A percentile compares a stretch with the other conserved stretches of the same genome.
phyloP scores from a whole-genome alignment of 2,113 vertebrate species.

The Passer domesticus region DNA sequence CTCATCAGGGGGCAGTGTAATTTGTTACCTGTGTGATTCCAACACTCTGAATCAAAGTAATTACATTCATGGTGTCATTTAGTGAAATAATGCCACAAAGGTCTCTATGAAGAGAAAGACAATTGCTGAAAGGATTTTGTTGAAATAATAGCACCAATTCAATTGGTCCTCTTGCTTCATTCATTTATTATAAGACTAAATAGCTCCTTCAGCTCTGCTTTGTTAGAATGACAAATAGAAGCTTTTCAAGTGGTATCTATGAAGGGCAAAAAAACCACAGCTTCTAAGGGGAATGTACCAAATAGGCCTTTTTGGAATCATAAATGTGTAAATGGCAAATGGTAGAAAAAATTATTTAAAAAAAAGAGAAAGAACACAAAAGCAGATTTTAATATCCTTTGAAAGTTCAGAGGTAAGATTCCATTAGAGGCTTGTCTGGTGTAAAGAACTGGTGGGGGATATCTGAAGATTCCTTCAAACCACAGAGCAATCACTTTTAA shows the following conservation, averaged over 20 bases:
- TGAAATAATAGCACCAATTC: slow-evolving; percentile 46
- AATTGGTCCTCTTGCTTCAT: slow-evolving; percentile 34
- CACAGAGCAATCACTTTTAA: background rate
- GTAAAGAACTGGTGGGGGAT: background rate
- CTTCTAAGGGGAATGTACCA: background rate
- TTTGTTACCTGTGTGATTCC: slow-evolving; percentile 62
- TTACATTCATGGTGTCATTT: slow-evolving; percentile 43
- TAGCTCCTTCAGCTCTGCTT: slow-evolving; percentile 44
- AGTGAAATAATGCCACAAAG: slow-evolving; percentile 37
- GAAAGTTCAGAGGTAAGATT: background rate
- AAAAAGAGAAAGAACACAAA: background rate
- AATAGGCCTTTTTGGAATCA: background rate
- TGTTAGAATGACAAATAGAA: slow-evolving; percentile 41
- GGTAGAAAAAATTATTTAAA: background rate
- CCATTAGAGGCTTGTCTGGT: background rate
- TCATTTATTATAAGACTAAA: slow-evolving; percentile 53
- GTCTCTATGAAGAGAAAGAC: slow-evolving; percentile 35
- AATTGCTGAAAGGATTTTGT: slow-evolving; percentile 31
- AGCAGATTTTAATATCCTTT: background rate
- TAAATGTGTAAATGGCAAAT: background rate
- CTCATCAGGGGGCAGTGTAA: slow-evolving; percentile 48
- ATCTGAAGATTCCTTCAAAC: background rate
- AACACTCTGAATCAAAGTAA: slow-evolving; percentile 68
- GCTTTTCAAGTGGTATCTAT: background rate
- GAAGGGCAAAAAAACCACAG: background rate